Evolutionary conservation across 2,113 vertebrate species (phyloP).

Genomic region (Sinocyclocheilus grahami): DNA sequence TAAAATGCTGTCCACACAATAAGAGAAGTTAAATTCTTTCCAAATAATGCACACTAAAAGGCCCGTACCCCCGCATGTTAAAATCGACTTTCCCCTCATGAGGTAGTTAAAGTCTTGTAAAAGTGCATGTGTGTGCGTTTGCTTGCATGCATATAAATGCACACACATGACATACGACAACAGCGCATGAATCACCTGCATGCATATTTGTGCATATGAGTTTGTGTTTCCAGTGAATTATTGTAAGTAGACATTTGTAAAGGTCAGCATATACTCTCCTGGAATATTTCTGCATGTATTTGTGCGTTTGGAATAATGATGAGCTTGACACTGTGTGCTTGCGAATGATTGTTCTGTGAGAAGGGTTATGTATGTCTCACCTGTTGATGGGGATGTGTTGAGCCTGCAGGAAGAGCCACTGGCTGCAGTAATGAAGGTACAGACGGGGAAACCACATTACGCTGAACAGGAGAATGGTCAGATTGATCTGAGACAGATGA

Average conservation of each 20-base stretch:
- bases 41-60: conserved; percentile 70
- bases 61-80: conserved; percentile 58
- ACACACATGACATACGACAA: neutral
- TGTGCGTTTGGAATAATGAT: conserved; percentile 16
- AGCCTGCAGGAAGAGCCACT: conserved; percentile 89
- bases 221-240: conserved; percentile 20
- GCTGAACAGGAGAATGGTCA: conserved; percentile 75
- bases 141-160: conserved; percentile 17
- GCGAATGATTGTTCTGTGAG: conserved; percentile 15
- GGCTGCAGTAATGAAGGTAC: conserved; percentile 91
- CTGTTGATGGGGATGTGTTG: conserved; percentile 87
- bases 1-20: conserved; percentile 66
- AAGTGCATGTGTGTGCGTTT: conserved; percentile 45
- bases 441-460: conserved; percentile 90
- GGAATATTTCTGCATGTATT: conserved; percentile 36
- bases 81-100: conserved; percentile 62
- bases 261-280: conserved; percentile 42
- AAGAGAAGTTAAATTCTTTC: conserved; percentile 73
- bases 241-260: conserved; percentile 45
- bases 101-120: conserved; percentile 69
- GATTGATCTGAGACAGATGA: conserved; percentile 76
- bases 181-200: conserved; percentile 9
- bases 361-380: conserved; percentile 74
- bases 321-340: conserved; percentile 17
- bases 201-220: neutral